phyloP scores from a whole-genome alignment of 1,140 invertebrate species.

The Ceratosolen solmsi region DNA sequence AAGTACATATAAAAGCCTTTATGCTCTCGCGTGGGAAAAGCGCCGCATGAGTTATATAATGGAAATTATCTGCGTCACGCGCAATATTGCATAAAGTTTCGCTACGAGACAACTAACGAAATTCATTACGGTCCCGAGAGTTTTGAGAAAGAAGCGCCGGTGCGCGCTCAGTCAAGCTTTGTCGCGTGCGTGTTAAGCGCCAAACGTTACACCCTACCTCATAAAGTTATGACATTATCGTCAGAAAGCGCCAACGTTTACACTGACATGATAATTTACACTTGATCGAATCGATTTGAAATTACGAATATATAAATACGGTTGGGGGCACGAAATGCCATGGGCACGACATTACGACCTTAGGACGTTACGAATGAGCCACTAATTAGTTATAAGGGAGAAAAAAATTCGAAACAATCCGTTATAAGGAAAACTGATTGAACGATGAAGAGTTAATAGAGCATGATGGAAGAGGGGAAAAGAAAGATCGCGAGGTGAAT shows the following conservation, averaged over 20 bases:
- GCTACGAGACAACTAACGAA: slow-evolving; percentile 44
- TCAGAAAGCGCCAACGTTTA: neutral
- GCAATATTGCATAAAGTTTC: slow-evolving; percentile 45
- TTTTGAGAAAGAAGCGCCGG: slow-evolving; percentile 31
- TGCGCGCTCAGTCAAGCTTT: slow-evolving; percentile 29
- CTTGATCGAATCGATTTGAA: slow-evolving; percentile 33
- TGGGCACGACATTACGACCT: no score
- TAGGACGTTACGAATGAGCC: no score
- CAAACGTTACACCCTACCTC: slow-evolving; percentile 15
- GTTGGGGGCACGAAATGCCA: no score
- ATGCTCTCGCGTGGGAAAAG: neutral
- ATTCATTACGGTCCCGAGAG: slow-evolving; percentile 48
- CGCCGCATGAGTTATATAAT: slow-evolving; percentile 5
- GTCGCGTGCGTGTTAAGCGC: slow-evolving; percentile 25
- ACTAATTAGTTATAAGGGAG: no score
- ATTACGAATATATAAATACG: slow-evolving; percentile 6
- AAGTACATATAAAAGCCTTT: slow-evolving; percentile 22
- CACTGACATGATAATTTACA: slow-evolving; percentile 31
- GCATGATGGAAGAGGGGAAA: neutral
- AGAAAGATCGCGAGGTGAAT: neutral
- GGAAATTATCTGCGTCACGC: slow-evolving; percentile 45
- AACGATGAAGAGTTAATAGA: neutral
- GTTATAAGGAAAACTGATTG: neutral
- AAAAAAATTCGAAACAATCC: no score
- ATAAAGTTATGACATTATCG: slow-evolving; percentile 46